A percentile compares a stretch with the other conserved stretches of the same genome.
phyloP scores from a whole-genome alignment of 2,888 invertebrate species.

The Ctena decussata region DNA sequence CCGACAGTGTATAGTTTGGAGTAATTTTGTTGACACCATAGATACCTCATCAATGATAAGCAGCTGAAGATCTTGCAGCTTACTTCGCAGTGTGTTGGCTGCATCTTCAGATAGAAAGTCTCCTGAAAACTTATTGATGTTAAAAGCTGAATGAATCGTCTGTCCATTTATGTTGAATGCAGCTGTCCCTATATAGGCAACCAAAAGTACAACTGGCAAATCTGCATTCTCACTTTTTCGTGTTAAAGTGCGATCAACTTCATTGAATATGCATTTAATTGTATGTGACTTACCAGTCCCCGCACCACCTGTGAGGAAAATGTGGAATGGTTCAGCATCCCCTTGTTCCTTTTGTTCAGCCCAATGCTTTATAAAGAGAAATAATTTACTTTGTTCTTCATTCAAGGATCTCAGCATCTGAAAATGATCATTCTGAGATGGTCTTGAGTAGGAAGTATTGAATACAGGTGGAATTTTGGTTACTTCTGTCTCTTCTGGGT shows the following conservation, averaged over 20 bases:
- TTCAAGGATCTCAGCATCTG: constrained; percentile 20
- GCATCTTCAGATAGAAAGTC: neutral
- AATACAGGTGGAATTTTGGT: neutral
- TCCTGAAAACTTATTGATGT: neutral
- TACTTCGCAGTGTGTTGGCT: neutral
- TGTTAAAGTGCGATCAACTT: neutral
- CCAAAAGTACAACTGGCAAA: neutral
- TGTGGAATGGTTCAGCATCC: neutral
- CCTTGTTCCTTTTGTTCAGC: constrained; percentile 10
- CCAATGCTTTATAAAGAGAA: constrained; percentile 29
- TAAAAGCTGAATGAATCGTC: neutral
- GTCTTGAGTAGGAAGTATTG: neutral
- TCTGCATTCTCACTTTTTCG: neutral
- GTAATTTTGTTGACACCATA: neutral
- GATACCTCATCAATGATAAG: neutral
- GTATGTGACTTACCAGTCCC: constrained; percentile 5
- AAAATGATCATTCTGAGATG: neutral
- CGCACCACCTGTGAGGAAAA: constrained; percentile 15
- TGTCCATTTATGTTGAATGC: constrained; percentile 1
- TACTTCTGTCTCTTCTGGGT: neutral
- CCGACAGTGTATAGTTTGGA: neutral
- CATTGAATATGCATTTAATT: neutral
- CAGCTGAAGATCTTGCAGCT: neutral
- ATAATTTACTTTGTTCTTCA: constrained; percentile 29
- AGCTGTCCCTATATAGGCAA: neutral